Evolutionary conservation across 2,888 invertebrate genomes (phyloP).

Genomic region (Lissocephala sabroskyi): DNA sequence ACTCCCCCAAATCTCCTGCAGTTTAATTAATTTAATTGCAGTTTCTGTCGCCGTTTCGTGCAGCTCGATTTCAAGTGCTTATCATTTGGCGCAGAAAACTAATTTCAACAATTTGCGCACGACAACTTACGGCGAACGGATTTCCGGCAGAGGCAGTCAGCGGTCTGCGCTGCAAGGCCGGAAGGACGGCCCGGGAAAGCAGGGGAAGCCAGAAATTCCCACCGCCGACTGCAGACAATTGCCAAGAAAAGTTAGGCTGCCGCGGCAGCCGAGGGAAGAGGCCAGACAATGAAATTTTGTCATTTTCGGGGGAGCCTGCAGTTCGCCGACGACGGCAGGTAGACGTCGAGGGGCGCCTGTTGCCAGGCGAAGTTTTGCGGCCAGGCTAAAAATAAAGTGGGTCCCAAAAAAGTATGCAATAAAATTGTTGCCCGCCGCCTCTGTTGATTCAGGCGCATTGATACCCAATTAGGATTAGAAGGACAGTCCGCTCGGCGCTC

Average conservation of each 20-base stretch:
- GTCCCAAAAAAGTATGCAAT: constrained; percentile 5
- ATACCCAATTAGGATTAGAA: constrained; percentile 61
- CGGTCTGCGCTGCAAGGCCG: too few species aligned
- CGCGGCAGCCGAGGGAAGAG: constrained; percentile 27
- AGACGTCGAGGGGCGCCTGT: background rate
- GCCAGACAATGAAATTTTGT: constrained; percentile 44
- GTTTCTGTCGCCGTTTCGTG: constrained; percentile 22
- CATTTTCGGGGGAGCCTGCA: constrained; percentile 8
- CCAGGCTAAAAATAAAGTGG: background rate
- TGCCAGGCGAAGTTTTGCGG: constrained; percentile 22
- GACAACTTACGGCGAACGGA: constrained; percentile 53
- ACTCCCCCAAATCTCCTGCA: constrained; percentile 18
- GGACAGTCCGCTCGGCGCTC: too few species aligned
- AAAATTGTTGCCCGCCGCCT: background rate
- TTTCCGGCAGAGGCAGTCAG: constrained; percentile 34
- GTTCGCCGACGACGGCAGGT: background rate
- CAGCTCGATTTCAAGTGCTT: constrained; percentile 26
- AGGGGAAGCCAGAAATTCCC: constrained; percentile 1
- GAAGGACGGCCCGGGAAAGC: too few species aligned
- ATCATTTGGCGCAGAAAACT: constrained; percentile 56
- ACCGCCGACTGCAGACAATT: constrained; percentile 47
- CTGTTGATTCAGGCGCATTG: constrained; percentile 56
- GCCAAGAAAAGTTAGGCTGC: constrained; percentile 55
- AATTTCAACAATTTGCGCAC: constrained; percentile 63
- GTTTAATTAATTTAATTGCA: constrained; percentile 61